Evolutionary conservation across 2,888 invertebrate species (phyloP), one percentile per base, ranked within the genome.

Genomic region (Drosophila ustulata): DNA sequence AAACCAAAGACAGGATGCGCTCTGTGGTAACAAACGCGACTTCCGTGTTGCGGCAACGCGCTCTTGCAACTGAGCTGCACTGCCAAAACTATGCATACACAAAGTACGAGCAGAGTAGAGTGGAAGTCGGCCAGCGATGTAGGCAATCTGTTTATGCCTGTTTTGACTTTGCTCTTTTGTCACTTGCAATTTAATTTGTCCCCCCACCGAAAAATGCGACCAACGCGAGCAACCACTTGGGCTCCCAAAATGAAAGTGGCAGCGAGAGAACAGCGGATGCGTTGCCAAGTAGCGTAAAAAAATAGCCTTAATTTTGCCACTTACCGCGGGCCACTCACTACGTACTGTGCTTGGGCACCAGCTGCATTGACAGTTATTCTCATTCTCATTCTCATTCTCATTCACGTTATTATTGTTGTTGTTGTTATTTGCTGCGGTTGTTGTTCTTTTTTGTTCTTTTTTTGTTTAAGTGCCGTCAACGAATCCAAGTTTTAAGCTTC

Each of bases 21-120:
- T 56, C 61, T 70, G 75, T 72, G 80, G 80, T 73, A 75, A 67
- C 78, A 78, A 82, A 75, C 80, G 74, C 78, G 69, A 83, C 80
- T 80, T 88, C 88, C 83, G 83, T 73, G 71, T 68, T 73, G 76
- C 63, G 63, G 75, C 65, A 13, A 30, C 7, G 39, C 39, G 39
- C 18, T 41, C 13, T 41, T 41, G 39, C 39, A 41, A 41, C 39
- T 7, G 13, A 41, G 39, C 39, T 37, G 37, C 37, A n/a, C 37
- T 41, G 13, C 39, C 34, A 53, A 53, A 37, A 37, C 37, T 37
- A 37, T 11, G 4, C 37, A n/a, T 37, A 37, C n/a, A 37, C 37
- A 34, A 34, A 37, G n/a, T 37, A 37, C 37, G 9, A 28, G 28
- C 30, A 39, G 11, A 47, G 46, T 57, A 46, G 56, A 49, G 67